These are phyloP conservation scores for Nasonia vitripennis DNA, from an alignment of 1,140 invertebrate genomes.

Conservation along the genomic window DNA sequence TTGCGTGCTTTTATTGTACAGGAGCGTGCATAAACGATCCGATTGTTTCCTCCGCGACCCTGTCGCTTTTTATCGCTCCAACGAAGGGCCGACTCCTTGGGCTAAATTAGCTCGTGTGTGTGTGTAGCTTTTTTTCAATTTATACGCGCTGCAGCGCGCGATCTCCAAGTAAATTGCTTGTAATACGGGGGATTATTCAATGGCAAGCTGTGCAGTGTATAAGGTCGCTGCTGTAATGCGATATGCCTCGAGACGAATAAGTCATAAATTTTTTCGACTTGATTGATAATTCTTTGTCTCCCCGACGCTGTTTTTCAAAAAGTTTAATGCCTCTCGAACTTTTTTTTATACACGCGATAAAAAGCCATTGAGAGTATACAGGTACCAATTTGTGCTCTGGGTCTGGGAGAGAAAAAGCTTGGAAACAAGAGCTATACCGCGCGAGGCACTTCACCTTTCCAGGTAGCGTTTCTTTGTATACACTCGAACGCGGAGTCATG, in stretches of 20 bases:
- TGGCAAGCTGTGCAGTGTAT: not conserved
- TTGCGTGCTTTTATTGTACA: too few species aligned
- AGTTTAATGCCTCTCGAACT: not conserved
- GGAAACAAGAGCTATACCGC: not conserved
- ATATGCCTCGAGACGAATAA: not conserved
- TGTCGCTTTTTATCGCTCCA: too few species aligned
- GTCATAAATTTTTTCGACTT: not conserved
- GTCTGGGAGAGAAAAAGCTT: not conserved
- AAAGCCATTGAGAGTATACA: not conserved
- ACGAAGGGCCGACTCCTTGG: not conserved
- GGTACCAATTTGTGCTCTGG: not conserved
- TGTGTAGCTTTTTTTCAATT: not conserved
- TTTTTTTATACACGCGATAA: not conserved
- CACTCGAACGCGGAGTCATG: not conserved
- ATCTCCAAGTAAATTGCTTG: not conserved
- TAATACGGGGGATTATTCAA: not conserved
- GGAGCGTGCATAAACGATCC: not conserved
- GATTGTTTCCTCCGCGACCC: not conserved
- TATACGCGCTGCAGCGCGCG: not conserved
- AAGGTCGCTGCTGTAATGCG: too few species aligned
- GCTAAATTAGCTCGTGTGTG: not conserved
- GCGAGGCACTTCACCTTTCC: not conserved
- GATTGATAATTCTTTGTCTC: not conserved
- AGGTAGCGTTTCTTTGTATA: not conserved
- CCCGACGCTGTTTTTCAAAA: not conserved